Percentiles rank a stretch among this genome's conserved stretches.
Evolutionary conservation across 2,113 vertebrate species (phyloP).

Genomic region (Dasyornis broadbenti): DNA sequence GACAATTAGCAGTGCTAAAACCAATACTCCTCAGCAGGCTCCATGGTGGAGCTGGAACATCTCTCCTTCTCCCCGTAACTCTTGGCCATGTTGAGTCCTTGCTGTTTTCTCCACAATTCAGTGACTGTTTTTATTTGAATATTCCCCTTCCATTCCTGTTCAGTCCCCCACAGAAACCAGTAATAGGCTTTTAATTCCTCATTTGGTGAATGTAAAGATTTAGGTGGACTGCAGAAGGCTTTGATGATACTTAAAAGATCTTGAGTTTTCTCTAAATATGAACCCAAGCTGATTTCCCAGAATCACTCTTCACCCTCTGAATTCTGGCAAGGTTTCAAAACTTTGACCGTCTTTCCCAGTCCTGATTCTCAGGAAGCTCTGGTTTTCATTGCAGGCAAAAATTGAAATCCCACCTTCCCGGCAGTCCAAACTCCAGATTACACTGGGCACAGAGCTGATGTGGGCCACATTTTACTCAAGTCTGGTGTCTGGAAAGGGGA

Average conservation of each 20-base stretch:
- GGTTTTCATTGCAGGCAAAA: not conserved
- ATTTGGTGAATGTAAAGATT: not conserved
- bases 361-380: not conserved
- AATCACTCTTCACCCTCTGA: not conserved
- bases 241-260: not conserved
- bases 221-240: not conserved
- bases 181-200: not conserved
- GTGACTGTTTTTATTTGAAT: not conserved
- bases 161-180: not conserved
- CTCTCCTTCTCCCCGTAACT: not conserved
- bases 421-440: not conserved
- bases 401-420: not conserved
- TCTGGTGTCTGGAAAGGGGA: not conserved
- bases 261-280: not conserved
- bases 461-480: not conserved
- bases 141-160: not conserved
- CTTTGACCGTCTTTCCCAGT: not conserved
- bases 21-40: not conserved
- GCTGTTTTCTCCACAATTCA: not conserved
- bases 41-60: not conserved
- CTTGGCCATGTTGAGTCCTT: not conserved
- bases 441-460: not conserved
- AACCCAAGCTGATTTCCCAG: not conserved
- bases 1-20: not conserved
- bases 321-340: not conserved